These are phyloP conservation scores for Pagrus major DNA, from an alignment of 2,113 vertebrate genomes.

Conservation along the genomic window DNA sequence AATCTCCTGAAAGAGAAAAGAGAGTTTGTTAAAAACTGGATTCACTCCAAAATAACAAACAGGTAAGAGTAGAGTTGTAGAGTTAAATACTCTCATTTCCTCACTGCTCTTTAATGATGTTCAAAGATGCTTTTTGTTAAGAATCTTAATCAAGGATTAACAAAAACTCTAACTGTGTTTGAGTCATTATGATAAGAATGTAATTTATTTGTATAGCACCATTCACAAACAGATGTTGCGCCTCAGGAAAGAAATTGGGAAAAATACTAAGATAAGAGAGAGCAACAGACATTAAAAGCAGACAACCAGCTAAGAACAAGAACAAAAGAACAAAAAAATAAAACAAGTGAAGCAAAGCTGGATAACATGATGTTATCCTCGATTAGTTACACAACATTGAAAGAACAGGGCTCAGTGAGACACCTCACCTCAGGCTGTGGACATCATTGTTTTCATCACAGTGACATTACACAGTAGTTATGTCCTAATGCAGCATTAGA, in stretches of 20 bases:
- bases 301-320: no score
- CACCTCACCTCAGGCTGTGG: not conserved
- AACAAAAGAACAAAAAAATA: no score
- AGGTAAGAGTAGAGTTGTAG: no score
- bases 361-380: not conserved
- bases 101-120: not conserved
- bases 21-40: not conserved
- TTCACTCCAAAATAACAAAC: not conserved
- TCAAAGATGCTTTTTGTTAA: not conserved
- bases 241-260: no score
- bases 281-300: no score
- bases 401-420: not conserved
- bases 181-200: no score
- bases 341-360: no score
- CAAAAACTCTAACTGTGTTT: not conserved
- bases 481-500: not conserved
- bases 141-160: not conserved
- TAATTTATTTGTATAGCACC: no score
- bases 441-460: not conserved
- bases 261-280: no score
- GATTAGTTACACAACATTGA: not conserved
- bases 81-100: not conserved
- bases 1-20: constrained; percentile 87
- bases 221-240: no score
- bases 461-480: not conserved